Percentiles rank a stretch among this genome's conserved stretches.
These are phyloP conservation scores for Catalaphyllia jardinei DNA, from an alignment of 64 coral and sea anemone genomes.

Conservation along the genomic window DNA sequence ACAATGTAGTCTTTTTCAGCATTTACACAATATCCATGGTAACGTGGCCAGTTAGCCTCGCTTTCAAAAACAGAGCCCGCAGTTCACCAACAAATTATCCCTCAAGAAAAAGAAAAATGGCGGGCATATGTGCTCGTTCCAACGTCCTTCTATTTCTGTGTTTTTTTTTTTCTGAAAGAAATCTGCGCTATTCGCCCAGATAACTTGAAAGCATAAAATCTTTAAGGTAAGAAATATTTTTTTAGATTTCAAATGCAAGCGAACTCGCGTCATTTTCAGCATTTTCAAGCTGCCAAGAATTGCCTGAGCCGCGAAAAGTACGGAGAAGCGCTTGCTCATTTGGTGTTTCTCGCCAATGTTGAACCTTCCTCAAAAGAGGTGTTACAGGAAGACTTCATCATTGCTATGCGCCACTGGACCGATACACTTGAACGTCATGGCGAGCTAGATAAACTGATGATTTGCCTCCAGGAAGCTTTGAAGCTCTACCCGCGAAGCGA, in stretches of 20 bases:
- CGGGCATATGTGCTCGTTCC: neutral
- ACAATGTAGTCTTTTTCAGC: neutral
- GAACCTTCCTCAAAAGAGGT: conserved; percentile 39
- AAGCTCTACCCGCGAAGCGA: conserved; percentile 75
- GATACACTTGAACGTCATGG: conserved; percentile 72
- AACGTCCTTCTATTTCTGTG: neutral
- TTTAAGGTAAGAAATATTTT: neutral
- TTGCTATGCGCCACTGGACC: conserved; percentile 68
- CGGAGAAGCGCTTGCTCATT: conserved; percentile 77
- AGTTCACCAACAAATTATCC: conserved; percentile 25
- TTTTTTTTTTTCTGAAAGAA: neutral
- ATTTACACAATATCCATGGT: conserved; percentile 44
- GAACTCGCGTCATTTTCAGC: conserved; percentile 16
- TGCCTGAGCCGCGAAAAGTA: conserved; percentile 57
- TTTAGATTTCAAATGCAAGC: neutral
- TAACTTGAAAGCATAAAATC: neutral
- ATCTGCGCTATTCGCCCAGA: neutral
- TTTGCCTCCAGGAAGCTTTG: conserved; percentile 80
- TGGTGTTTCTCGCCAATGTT: conserved; percentile 71
- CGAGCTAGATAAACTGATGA: conserved; percentile 76
- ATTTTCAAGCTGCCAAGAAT: conserved; percentile 60
- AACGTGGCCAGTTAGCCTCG: conserved; percentile 54
- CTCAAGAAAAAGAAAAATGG: conserved; percentile 39
- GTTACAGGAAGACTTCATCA: conserved; percentile 69
- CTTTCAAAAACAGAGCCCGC: conserved; percentile 26